Percentiles rank a stretch among this genome's conserved stretches.
phyloP scores from a whole-genome alignment of 2,888 invertebrate genomes.

The Melanchra persicariae region DNA sequence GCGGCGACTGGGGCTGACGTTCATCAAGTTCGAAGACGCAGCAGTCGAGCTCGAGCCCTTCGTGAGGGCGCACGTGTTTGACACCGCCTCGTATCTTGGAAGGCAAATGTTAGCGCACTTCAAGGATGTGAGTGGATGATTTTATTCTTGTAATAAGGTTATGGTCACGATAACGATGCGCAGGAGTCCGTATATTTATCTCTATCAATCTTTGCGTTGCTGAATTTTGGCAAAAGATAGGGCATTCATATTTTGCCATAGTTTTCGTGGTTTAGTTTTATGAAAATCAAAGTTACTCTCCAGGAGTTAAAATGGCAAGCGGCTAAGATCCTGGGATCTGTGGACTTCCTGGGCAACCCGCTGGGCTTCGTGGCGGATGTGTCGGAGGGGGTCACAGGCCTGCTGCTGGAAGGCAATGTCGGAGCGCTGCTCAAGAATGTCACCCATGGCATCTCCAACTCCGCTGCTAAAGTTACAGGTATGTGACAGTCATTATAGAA shows the following conservation, averaged over 20 bases:
- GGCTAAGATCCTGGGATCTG: conserved; percentile 98
- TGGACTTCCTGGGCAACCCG: conserved; percentile 99
- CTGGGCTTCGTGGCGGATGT: conserved; percentile 98
- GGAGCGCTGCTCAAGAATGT: conserved; percentile 98
- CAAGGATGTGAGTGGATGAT: conserved; percentile 92
- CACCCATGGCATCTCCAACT: conserved; percentile 99
- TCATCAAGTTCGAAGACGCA: conserved; percentile 99
- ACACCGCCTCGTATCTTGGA: conserved; percentile 96
- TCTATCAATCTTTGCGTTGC: too few relatives aligned
- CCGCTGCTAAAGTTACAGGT: conserved; percentile 98
- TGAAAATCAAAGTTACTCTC: neutral
- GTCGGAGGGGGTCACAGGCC: conserved; percentile 97
- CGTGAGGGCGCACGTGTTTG: conserved; percentile 96
- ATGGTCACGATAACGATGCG: too few relatives aligned
- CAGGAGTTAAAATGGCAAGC: conserved; percentile 98
- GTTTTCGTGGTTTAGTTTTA: neutral
- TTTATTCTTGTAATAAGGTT: neutral
- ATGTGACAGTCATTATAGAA: neutral
- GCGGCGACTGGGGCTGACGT: conserved; percentile 95
- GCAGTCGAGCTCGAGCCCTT: conserved; percentile 97
- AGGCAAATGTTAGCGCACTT: conserved; percentile 96
- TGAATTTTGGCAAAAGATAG: too few relatives aligned
- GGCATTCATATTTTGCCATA: neutral
- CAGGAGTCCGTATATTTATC: too few relatives aligned
- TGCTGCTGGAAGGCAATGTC: conserved; percentile 98